Evolutionary conservation across 2,888 invertebrate genomes (phyloP).

Genomic region (Empis livida): DNA sequence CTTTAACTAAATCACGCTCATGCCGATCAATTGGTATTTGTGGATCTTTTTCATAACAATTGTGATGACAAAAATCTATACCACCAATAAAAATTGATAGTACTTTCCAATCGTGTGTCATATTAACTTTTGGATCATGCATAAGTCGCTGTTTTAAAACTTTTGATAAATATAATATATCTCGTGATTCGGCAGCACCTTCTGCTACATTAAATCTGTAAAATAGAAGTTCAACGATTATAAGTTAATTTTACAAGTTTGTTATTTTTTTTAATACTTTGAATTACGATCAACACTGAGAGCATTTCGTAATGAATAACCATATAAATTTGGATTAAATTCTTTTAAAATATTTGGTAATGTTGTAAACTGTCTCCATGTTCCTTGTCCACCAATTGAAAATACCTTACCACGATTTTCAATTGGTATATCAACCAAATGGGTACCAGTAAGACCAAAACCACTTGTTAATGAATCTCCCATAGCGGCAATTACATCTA

Average conservation of each 20-base stretch:
- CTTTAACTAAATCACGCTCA: conserved; percentile 35
- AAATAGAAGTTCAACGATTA: no score
- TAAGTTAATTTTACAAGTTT: no score
- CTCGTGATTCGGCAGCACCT: conserved; percentile 26
- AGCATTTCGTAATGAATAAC: conserved; percentile 33
- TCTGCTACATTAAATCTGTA: conserved; percentile 25
- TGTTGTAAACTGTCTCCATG: conserved; percentile 40
- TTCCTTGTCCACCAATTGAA: conserved; percentile 39
- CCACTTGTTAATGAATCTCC: conserved; percentile 49
- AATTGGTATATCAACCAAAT: conserved; percentile 32
- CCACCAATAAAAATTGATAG: conserved; percentile 44
- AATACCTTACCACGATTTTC: conserved; percentile 40
- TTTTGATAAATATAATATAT: conserved; percentile 22
- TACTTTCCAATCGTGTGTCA: conserved; percentile 47
- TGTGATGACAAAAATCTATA: conserved; percentile 46
- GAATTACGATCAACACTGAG: conserved; percentile 19
- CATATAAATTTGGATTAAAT: conserved; percentile 49
- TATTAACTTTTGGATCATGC: conserved; percentile 33
- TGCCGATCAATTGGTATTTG: conserved; percentile 34
- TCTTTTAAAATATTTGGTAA: conserved; percentile 46
- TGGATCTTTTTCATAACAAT: conserved; percentile 38
- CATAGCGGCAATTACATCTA: conserved; percentile 44
- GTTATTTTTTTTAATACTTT: conserved; percentile 6
- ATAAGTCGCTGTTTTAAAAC: conserved; percentile 21
- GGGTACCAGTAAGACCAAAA: conserved; percentile 38